A percentile compares a stretch with the other conserved stretches of the same genome.
Conservation (phyloP, 2,888 invertebrate species). For the Lordiphosa fenestrarum region DNA sequence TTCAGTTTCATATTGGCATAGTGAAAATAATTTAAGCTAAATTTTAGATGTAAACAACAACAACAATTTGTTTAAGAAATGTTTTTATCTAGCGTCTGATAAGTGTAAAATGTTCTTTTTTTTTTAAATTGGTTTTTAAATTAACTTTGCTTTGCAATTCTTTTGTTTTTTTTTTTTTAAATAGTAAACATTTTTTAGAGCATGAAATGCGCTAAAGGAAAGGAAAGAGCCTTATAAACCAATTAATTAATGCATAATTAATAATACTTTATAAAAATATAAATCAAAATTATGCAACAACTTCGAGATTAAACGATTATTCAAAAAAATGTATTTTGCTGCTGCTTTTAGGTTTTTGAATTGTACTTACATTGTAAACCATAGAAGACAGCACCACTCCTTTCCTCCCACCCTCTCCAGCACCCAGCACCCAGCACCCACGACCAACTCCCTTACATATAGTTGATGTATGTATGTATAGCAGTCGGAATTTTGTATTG, state of each 20-base stretch:
- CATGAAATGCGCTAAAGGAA: slow-evolving; percentile 59
- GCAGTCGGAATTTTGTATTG: slow-evolving; percentile 2
- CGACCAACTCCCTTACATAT: not conserved
- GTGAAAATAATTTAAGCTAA: slow-evolving; percentile 43
- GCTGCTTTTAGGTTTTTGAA: not conserved
- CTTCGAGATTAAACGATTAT: slow-evolving; percentile 15
- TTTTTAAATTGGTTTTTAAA: slow-evolving; percentile 26
- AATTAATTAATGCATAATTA: slow-evolving; percentile 11
- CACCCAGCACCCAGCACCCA: too few species aligned
- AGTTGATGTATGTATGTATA: slow-evolving; percentile 6
- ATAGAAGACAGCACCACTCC: too few species aligned
- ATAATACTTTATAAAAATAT: not conserved
- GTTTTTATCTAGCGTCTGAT: slow-evolving; percentile 19
- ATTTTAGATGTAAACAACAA: slow-evolving; percentile 44
- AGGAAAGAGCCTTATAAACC: slow-evolving; percentile 29
- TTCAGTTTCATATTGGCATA: slow-evolving; percentile 21
- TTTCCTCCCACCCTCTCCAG: too few species aligned
- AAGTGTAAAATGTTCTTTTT: slow-evolving; percentile 26
- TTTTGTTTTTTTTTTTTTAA: slow-evolving; percentile 23
- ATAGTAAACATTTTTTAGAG: slow-evolving; percentile 35
- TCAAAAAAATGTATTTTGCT: slow-evolving; percentile 18
- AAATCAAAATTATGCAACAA: slow-evolving; percentile 28
- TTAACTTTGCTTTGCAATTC: slow-evolving; percentile 28
- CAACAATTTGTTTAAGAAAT: slow-evolving; percentile 13
- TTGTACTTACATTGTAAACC: too few species aligned